Evolutionary conservation across 1,140 invertebrate species (phyloP), one percentile per base, ranked within the genome.

Genomic region (Papilio xuthus): DNA sequence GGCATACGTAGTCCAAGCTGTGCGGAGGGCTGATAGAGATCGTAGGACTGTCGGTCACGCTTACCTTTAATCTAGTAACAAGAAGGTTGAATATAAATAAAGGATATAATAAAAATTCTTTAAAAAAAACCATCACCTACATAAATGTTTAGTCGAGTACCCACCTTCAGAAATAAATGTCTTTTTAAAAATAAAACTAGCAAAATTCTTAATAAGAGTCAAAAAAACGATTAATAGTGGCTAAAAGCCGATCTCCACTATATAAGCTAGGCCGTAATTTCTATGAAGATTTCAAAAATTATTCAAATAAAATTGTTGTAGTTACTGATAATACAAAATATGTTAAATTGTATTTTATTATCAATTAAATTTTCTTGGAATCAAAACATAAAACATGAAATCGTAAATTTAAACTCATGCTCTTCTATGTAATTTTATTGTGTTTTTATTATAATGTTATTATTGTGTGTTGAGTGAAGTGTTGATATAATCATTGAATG

Each of bases 11-110:
- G 44, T 94, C 91, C 80, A 93, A 79, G 32, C 91, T 93, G 79
- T 94, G 90, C 0, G 92, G 91, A 1, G 92, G 91, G 10, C 90
- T 94, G 67, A 93, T 84, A 41, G 92, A 93, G 63, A 93, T 92
- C 67, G 89, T 88, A 0, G 92, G 91, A 74, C 92, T 94, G 74
- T 94, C 92, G 12, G 85, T 85, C 44, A 86, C 81, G 37, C 83
- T 88, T 50, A 88, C 85, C 84, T 90, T 93, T 76, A 89, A 86
- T 80, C 92, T 93, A 84, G 3, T 56, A 70, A 83, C 26, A 53
- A 69, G 60, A 63, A 63, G 60, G 13, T 32, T 28, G 6, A 79
- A 28, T 53, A 44, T 53, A 44, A 50, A 60, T 76, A 4, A 2
- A 20, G 32, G 18, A 70, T n/a, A n/a, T 50, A 60, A 0, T 7